Base-by-base conservation (phyloP, 2,888 invertebrate genomes). In the Mylabris sibirica region DNA sequence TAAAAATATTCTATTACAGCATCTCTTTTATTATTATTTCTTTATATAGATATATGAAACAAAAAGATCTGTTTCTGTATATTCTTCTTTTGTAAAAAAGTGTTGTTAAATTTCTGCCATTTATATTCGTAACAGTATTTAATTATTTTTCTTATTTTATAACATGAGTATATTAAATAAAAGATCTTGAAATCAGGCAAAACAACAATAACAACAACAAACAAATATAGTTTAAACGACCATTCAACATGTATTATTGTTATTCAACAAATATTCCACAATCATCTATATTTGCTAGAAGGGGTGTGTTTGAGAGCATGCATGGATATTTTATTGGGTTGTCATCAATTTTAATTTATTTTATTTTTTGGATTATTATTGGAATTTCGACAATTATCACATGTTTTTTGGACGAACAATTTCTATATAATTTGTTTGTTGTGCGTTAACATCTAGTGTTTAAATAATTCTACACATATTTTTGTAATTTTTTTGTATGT, bases 371-470 rank as follows among this genome's bases (percentile, higher is more conserved):
- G 17, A 17, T 49, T 49, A 8, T 22, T 11, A 1, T 20, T 49
- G 20, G 9, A 49, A 49, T 74, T 73, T 74, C 70, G 72, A 78
- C 78, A 78, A 62, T 70, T 79, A 78, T 78, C 79, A 79, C 78
- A 78, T 78, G 75, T 77, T 76, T 72, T 78, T 76, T 78, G 79
- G 79, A 79, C 79, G 71, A 70, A 70, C 35, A 64, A 59, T 70
- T 60, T 70, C 64, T 35, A 68, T 72, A 67, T 76, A 74, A 77
- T 77, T 78, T 78, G 77, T 78, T 78, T 79, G 78, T 80, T 80
- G 79, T 79, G 79, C 79, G 75, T 76, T 49, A 49, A 75, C 75
- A 72, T 67, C 35, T 63, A 59, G 53, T 69, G 67, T 44, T 17
- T 67, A 35, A 70, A 66, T 59, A 64, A 64, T 63, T 70, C 66